phyloP scores from a whole-genome alignment of 2,888 invertebrate species.

The Tuta absoluta region DNA sequence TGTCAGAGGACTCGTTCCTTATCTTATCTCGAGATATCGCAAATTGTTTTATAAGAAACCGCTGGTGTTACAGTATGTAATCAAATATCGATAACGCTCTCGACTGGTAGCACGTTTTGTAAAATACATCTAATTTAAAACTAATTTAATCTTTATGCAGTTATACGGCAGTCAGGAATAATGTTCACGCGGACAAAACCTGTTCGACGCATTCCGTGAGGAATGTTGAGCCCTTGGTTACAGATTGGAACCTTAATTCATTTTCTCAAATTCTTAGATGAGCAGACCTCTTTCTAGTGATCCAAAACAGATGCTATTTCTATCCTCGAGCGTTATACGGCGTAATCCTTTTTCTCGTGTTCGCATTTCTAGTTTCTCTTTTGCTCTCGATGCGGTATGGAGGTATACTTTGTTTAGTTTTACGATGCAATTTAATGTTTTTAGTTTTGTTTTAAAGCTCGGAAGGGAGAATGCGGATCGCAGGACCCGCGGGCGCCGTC shows the following conservation, averaged over 20 bases:
- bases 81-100: conserved; percentile 23
- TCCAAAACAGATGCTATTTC: not conserved
- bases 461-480: conserved; percentile 75
- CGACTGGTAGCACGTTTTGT: conserved; percentile 23
- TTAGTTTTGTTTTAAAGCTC: conserved; percentile 69
- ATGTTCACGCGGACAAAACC: conserved; percentile 7
- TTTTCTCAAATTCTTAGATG: not conserved
- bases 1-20: conserved; percentile 22
- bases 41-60: conserved; percentile 18
- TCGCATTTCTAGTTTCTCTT: conserved; percentile 56
- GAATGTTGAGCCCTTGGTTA: not conserved
- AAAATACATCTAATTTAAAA: conserved; percentile 13
- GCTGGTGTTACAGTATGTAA: conserved; percentile 25
- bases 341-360: conserved; percentile 6
- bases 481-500: conserved; percentile 77
- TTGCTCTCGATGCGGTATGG: conserved; percentile 54
- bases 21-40: conserved; percentile 27
- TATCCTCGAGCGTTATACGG: not conserved
- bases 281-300: not conserved
- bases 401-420: conserved; percentile 64
- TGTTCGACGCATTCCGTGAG: not conserved
- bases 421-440: conserved; percentile 65
- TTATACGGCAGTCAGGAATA: conserved; percentile 16
- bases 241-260: not conserved
- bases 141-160: conserved; percentile 1